Evolutionary conservation across 2,113 vertebrate species (phyloP), one percentile per base, ranked within the genome.

Genomic region (Cheilinus undulatus): DNA sequence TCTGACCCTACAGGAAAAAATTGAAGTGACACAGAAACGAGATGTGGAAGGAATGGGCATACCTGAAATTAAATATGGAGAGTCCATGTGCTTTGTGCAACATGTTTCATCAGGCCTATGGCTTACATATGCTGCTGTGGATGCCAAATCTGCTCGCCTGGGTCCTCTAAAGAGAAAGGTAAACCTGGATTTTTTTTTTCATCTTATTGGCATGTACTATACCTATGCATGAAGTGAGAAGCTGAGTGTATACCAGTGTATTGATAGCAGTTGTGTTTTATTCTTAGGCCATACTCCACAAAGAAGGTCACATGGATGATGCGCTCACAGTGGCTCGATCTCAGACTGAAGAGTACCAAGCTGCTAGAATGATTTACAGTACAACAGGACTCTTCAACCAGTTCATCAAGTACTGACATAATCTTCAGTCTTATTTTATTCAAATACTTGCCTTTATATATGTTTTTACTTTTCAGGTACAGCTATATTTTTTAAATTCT

Each of bases 291-390:
- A 97, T 97, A 65, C 93, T 97, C 76, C 96, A 97, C 78, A 96
- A 95, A 90, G 96, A 97, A 71, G 96, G 96, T 43, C 96, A 97
- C 89, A 97, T 97, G 96, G 96, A 97, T 1, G 96, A 97, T 1
- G 95, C 95, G 0, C 90, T 97, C 56, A 96, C 95, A 0, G 93
- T 97, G 61, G 96, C 95, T 9, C 94, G 96, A 73, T 97, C 95
- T 34, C 96, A 97, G 83, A 95, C 93, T 0, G 96, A 96, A 78
- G 95, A 97, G 77, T 97, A 94, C 12, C 96, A 97, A 89, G 96
- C 96, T 2, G 95, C 96, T 42, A 92, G 96, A 40, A 97, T 97
- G 94, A 97, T 97, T 81, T 93, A 93, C 86, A 97, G 95, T 90
- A 97, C 96, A 0, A 92, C 94, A 0, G 96, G 93, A 49, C 95